A percentile compares a stretch with the other conserved stretches of the same genome.
Evolutionary conservation across 2,113 vertebrate genomes (phyloP).

Genomic region (Urocolius indicus): DNA sequence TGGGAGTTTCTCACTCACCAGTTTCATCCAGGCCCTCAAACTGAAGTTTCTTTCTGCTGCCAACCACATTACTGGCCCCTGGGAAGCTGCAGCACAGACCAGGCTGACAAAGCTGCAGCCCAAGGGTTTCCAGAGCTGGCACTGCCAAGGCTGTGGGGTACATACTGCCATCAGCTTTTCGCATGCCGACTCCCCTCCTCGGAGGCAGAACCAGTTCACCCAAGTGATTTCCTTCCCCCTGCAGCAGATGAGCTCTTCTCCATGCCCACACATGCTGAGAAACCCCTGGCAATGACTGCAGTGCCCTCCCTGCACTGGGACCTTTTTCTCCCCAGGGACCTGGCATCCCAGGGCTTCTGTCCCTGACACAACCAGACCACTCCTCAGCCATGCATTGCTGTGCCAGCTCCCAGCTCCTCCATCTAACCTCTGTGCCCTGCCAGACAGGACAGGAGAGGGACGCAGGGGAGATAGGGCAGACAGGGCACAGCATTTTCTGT

Average conservation of each 20-base stretch:
- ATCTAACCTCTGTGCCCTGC: neutral
- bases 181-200: neutral
- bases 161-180: neutral
- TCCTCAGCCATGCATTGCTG: rapidly evolving
- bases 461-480: neutral
- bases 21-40: neutral
- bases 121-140: neutral
- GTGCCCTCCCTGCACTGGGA: rapidly evolving
- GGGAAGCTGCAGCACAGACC: neutral
- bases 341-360: neutral
- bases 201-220: neutral
- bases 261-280: no score
- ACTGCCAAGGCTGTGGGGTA: neutral
- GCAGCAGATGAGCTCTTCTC: neutral
- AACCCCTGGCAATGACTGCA: neutral
- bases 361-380: neutral
- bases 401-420: neutral
- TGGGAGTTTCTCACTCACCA: neutral
- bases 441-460: neutral
- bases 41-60: neutral
- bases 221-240: neutral
- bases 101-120: neutral
- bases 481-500: no score
- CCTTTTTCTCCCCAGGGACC: neutral
- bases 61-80: neutral